Evolutionary conservation across 1,140 invertebrate genomes (phyloP).

Genomic region (Pseudobourletiella spinata): DNA sequence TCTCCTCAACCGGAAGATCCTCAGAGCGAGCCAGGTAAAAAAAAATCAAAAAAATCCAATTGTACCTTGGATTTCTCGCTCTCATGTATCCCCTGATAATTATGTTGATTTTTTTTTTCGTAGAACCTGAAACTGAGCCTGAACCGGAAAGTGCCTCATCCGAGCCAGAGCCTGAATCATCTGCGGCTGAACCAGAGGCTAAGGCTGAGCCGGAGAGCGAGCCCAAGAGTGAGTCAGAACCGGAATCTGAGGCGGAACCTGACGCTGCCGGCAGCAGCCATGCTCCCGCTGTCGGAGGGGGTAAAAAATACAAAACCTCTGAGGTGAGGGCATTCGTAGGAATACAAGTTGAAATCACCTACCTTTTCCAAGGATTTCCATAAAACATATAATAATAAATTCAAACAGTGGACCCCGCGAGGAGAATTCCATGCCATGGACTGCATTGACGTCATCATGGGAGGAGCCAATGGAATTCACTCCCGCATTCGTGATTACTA

Average conservation of each 20-base stretch:
- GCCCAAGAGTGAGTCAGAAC: constrained; percentile 3
- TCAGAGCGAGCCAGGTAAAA: constrained; percentile 26
- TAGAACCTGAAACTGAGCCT: constrained; percentile 42
- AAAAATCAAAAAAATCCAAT: neutral
- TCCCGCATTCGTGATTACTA: constrained; percentile 84
- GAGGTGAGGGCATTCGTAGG: too few species aligned
- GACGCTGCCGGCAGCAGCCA: too few species aligned
- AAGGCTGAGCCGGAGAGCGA: neutral
- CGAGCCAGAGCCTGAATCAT: constrained; percentile 20
- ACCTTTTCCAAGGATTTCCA: too few species aligned
- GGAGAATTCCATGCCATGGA: constrained; percentile 86
- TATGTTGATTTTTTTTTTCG: neutral
- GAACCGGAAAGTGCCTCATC: constrained; percentile 24
- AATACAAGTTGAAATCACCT: too few species aligned
- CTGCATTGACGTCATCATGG: constrained; percentile 80
- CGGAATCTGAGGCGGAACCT: constrained; percentile 14
- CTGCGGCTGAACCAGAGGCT: neutral
- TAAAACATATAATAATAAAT: neutral
- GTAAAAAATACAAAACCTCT: too few species aligned
- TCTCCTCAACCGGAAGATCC: constrained; percentile 17
- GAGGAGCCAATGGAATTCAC: constrained; percentile 57
- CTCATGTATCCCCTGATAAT: neutral
- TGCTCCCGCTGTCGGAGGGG: too few species aligned
- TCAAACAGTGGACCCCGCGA: constrained; percentile 27
- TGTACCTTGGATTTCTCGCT: neutral